Conservation (phyloP, 2,113 vertebrate genomes). For the Mellivora capensis region DNA sequence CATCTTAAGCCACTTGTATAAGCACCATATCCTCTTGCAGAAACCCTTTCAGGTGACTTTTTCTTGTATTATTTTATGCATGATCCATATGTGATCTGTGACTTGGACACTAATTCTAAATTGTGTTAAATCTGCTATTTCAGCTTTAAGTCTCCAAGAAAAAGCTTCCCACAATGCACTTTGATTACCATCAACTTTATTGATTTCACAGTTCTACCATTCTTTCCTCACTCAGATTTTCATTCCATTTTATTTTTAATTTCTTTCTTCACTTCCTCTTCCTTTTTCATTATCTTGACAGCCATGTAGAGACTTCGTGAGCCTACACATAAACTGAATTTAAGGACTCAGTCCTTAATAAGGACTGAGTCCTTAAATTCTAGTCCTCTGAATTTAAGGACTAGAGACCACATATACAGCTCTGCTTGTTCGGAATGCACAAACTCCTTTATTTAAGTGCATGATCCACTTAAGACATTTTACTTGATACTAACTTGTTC, state of each 20-base stretch:
- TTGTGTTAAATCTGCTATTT: background rate
- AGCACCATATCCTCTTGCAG: background rate
- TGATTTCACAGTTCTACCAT: background rate
- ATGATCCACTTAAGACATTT: background rate
- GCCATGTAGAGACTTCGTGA: background rate
- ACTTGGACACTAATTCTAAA: background rate
- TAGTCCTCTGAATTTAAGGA: background rate
- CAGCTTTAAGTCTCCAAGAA: background rate
- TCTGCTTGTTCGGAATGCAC: background rate
- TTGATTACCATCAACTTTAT: background rate
- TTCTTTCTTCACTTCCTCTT: background rate
- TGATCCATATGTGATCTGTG: background rate
- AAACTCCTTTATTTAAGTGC: background rate
- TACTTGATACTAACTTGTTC: background rate
- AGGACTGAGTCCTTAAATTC: background rate
- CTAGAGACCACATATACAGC: background rate
- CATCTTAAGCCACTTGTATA: background rate
- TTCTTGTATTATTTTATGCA: background rate
- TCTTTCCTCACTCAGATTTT: background rate
- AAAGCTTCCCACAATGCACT: background rate
- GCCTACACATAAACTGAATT: background rate
- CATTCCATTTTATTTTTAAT: background rate
- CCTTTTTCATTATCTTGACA: background rate
- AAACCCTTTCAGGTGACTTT: background rate
- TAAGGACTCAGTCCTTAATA: too few species aligned